Percentiles rank a stretch among this genome's conserved stretches.
These are phyloP conservation scores for Scaptomyza polygonia DNA, from an alignment of 2,888 invertebrate species.

Conservation along the genomic window DNA sequence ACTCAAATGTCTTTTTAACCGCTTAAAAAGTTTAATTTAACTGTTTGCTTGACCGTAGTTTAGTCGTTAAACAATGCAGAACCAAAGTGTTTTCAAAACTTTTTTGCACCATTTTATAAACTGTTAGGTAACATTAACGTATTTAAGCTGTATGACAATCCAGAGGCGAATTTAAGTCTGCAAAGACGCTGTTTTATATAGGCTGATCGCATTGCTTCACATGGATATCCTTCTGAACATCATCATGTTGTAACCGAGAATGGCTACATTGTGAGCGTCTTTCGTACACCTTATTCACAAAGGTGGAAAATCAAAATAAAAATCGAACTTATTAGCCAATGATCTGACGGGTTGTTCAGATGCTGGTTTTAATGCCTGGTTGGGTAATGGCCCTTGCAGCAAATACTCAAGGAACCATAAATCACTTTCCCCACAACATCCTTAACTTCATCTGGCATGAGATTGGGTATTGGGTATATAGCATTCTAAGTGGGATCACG, in stretches of 20 bases:
- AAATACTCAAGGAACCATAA: conserved; percentile 69
- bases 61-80: conserved; percentile 22
- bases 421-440: conserved; percentile 39
- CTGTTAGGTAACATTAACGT: conserved; percentile 47
- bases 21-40: conserved; percentile 13
- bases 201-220: conserved; percentile 81
- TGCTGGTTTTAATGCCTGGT: conserved; percentile 82
- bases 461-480: no score
- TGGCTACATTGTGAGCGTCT: conserved; percentile 75
- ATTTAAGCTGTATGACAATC: conserved; percentile 57
- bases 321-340: conserved; percentile 85
- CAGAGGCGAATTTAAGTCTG: conserved; percentile 53
- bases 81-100: not conserved
- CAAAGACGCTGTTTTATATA: conserved; percentile 24
- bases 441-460: conserved; percentile 91
- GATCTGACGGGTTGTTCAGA: conserved; percentile 78
- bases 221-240: conserved; percentile 88
- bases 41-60: conserved; percentile 7
- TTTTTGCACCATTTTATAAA: conserved; percentile 31
- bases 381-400: conserved; percentile 81
- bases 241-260: conserved; percentile 84
- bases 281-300: conserved; percentile 78
- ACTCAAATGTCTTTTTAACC: not conserved
- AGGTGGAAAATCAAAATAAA: conserved; percentile 59
- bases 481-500: no score